Conservation (phyloP, 2,113 vertebrate species). For the Burhinus oedicnemus region DNA sequence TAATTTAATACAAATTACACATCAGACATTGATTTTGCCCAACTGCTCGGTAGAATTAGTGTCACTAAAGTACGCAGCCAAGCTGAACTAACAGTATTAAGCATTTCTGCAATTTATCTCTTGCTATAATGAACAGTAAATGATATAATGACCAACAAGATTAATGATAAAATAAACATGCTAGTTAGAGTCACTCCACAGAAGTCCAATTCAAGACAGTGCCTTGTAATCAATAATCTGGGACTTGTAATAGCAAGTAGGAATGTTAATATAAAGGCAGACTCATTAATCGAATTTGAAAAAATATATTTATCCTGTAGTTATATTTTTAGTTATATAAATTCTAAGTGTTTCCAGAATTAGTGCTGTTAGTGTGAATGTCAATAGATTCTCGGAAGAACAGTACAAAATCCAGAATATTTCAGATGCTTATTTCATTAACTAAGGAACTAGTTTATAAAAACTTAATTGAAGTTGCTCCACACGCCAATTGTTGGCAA, state of each 20-base stretch:
- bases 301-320: not conserved
- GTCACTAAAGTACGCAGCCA: constrained; percentile 72
- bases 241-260: not conserved
- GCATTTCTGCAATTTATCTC: constrained; percentile 76
- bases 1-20: constrained; percentile 78
- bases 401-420: not conserved
- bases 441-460: not conserved
- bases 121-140: constrained; percentile 74
- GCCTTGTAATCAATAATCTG: constrained; percentile 53
- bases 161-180: constrained; percentile 77
- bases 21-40: constrained; percentile 78
- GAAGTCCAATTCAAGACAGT: constrained; percentile 39
- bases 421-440: not conserved
- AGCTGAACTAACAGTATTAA: constrained; percentile 79
- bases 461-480: not conserved
- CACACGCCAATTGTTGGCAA: not conserved
- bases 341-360: not conserved
- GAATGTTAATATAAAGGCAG: not conserved
- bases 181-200: constrained; percentile 61
- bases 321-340: not conserved
- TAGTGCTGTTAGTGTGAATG: not conserved
- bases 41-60: constrained; percentile 76
- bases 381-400: not conserved
- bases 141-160: constrained; percentile 76
- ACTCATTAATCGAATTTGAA: not conserved